phyloP scores from a whole-genome alignment of 2,113 vertebrate species.

The Acanthochromis polyacanthus region DNA sequence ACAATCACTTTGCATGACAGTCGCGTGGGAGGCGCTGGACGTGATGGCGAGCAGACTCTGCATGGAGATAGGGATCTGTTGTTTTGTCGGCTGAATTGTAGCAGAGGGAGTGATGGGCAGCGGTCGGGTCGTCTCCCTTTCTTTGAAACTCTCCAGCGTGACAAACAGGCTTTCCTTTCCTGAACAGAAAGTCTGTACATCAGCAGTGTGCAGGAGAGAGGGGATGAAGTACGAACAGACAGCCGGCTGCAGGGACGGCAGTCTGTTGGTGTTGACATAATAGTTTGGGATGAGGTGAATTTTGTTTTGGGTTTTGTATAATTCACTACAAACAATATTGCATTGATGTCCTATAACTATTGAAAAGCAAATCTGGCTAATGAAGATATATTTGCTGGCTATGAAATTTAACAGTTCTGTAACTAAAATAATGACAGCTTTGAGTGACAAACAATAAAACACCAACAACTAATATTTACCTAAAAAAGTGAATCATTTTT shows the following conservation, averaged over 20 bases:
- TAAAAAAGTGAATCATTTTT: too few relatives aligned
- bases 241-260: constrained; percentile 32
- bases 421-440: too few relatives aligned
- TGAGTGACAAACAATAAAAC: too few relatives aligned
- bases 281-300: constrained; percentile 29
- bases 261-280: constrained; percentile 74
- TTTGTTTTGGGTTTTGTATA: constrained; percentile 34
- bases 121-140: constrained; percentile 72
- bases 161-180: constrained; percentile 85
- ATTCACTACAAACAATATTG: constrained; percentile 4
- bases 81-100: constrained; percentile 72
- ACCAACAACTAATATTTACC: too few relatives aligned
- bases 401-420: too few relatives aligned
- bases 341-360: not conserved
- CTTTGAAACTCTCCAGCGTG: constrained; percentile 84
- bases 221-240: constrained; percentile 67
- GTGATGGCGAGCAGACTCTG: constrained; percentile 49
- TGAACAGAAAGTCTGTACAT: constrained; percentile 85
- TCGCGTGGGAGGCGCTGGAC: constrained; percentile 32
- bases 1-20: constrained; percentile 42
- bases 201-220: constrained; percentile 81
- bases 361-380: too few relatives aligned
- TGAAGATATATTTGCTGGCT: too few relatives aligned
- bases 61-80: constrained; percentile 78
- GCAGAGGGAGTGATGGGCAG: constrained; percentile 63